Conservation (phyloP, 2,797 vertebrate genomes). For the Halcyon chelicuti region DNA sequence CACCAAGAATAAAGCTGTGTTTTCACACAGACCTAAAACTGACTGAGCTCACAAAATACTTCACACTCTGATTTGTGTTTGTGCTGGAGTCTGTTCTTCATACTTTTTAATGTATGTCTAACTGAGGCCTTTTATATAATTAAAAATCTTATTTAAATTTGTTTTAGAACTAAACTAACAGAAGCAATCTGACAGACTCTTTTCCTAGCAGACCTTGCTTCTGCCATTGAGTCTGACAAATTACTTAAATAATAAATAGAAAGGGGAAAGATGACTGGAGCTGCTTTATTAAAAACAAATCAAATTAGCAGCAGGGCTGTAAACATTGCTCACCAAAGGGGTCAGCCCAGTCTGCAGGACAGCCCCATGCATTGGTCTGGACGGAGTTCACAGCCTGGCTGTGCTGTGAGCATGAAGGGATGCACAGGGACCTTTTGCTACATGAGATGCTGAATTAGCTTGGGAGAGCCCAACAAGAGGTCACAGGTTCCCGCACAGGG, state of each 20-base stretch:
- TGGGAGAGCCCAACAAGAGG: too few relatives aligned
- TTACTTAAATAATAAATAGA: not conserved
- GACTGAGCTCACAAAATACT: not conserved
- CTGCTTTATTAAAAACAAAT: not conserved
- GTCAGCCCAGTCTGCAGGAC: not conserved
- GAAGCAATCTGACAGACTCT: not conserved
- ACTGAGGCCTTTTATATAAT: not conserved
- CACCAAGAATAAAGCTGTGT: slow-evolving; percentile 6
- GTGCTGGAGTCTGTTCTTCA: not conserved
- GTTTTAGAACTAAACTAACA: not conserved
- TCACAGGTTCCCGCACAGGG: not conserved
- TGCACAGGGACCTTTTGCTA: not conserved
- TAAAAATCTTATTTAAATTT: not conserved
- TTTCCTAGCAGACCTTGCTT: not conserved
- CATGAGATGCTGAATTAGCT: rapidly evolving
- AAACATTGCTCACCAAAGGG: not conserved
- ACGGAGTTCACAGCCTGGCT: not conserved
- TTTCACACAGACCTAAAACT: slow-evolving; percentile 33
- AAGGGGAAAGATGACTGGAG: not conserved
- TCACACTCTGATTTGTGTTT: not conserved
- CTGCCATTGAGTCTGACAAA: not conserved
- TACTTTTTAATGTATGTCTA: not conserved
- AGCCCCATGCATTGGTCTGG: rapidly evolving
- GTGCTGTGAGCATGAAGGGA: rapidly evolving
- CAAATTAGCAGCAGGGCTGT: not conserved